Evolutionary conservation across 2,888 invertebrate species (phyloP).

Genomic region (Ametastegia equiseti): DNA sequence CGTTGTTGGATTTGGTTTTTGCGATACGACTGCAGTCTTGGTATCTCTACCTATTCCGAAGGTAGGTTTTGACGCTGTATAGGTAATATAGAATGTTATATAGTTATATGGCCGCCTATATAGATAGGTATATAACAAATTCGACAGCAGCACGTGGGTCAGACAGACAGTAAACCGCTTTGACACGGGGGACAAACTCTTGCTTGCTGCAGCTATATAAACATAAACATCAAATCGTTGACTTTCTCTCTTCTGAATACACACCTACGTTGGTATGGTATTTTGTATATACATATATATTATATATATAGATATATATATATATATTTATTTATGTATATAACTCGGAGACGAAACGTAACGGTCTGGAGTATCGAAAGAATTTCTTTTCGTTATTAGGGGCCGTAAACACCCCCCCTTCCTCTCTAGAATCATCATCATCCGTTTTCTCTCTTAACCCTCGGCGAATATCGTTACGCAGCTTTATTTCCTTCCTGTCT

Average conservation of each 20-base stretch:
- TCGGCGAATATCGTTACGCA: too few relatives aligned
- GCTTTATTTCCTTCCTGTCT: too few relatives aligned
- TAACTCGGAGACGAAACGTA: not conserved
- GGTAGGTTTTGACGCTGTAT: not conserved
- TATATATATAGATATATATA: not conserved
- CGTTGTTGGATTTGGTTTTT: too few relatives aligned
- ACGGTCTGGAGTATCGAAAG: too few relatives aligned
- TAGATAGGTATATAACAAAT: not conserved
- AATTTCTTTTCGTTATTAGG: too few relatives aligned
- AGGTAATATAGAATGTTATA: not conserved
- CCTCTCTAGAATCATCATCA: too few relatives aligned
- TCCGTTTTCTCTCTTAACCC: too few relatives aligned
- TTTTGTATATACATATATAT: not conserved
- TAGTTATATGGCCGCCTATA: not conserved
- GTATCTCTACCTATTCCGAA: not conserved
- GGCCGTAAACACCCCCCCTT: not conserved
- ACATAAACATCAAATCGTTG: conserved; percentile 33
- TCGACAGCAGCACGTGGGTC: conserved; percentile 7
- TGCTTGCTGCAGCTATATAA: not conserved
- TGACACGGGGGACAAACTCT: not conserved
- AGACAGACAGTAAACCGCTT: conserved; percentile 6
- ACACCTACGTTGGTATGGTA: not conserved
- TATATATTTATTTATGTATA: not conserved
- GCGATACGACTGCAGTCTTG: too few relatives aligned
- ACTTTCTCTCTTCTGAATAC: not conserved